Percentiles rank a stretch among this genome's conserved stretches.
Conservation (phyloP, 2,797 vertebrate genomes). For the Epinephelus malabaricus region DNA sequence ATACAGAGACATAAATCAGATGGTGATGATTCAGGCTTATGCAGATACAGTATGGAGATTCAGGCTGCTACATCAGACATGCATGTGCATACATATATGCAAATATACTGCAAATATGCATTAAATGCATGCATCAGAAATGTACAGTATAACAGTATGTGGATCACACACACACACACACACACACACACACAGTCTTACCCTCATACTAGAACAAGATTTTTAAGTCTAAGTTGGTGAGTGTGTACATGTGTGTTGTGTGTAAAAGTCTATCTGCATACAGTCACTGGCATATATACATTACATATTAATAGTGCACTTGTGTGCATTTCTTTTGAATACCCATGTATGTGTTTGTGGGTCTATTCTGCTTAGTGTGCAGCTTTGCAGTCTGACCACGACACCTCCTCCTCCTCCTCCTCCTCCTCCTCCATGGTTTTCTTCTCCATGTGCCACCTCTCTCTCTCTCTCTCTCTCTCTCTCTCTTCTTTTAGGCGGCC, state of each 20-base stretch:
- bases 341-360: conserved; percentile 1
- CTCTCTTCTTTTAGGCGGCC: background rate
- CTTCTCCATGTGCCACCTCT: background rate
- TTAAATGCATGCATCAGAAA: conserved; percentile 14
- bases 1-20: conserved; percentile 26
- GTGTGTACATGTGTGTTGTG: conserved; percentile 7
- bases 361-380: conserved; percentile 34
- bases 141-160: background rate
- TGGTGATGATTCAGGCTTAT: conserved; percentile 9
- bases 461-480: background rate
- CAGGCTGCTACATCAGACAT: conserved; percentile 1
- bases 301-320: conserved; percentile 5
- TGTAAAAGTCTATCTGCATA: background rate
- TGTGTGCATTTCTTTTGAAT: background rate
- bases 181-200: background rate
- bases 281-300: conserved; percentile 6
- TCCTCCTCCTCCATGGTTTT: background rate
- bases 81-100: conserved; percentile 31
- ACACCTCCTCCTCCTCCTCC: background rate
- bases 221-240: background rate
- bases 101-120: conserved; percentile 42
- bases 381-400: conserved; percentile 5
- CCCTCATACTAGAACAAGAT: no score
- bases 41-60: conserved; percentile 20
- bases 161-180: background rate